A percentile compares a stretch with the other conserved stretches of the same genome.
Evolutionary conservation across 2,888 invertebrate genomes (phyloP).

Genomic region (Plagiodera versicolora): DNA sequence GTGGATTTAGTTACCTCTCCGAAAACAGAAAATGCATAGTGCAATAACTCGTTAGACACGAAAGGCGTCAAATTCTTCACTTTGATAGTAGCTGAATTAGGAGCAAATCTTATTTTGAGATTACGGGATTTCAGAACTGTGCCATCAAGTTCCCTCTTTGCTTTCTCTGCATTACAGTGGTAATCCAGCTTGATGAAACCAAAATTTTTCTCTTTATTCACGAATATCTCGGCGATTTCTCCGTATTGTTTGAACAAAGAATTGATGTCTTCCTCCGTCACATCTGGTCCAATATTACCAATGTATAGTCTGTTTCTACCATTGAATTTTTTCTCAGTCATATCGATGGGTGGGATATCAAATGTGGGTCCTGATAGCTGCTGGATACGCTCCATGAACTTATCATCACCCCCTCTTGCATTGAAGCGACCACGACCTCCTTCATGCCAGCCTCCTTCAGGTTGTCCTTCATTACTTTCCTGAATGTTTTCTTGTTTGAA

Average conservation of each 20-base stretch:
- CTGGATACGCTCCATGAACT: slow-evolving; percentile 46
- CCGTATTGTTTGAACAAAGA: slow-evolving; percentile 86
- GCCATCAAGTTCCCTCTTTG: slow-evolving; percentile 93
- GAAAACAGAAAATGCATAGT: slow-evolving; percentile 84
- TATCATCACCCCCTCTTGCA: slow-evolving; percentile 35
- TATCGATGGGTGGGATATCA: slow-evolving; percentile 74
- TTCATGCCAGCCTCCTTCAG: slow-evolving; percentile 27
- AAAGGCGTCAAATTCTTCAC: slow-evolving; percentile 90
- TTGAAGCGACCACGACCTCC: slow-evolving; percentile 46
- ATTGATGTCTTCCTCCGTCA: slow-evolving; percentile 85
- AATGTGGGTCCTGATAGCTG: slow-evolving; percentile 67
- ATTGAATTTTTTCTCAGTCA: slow-evolving; percentile 81
- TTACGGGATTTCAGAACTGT: slow-evolving; percentile 79
- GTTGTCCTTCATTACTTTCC: not conserved
- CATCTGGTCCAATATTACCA: slow-evolving; percentile 82
- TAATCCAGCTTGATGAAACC: slow-evolving; percentile 95
- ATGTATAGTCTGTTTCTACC: slow-evolving; percentile 94
- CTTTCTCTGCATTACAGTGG: slow-evolving; percentile 89
- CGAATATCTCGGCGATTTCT: slow-evolving; percentile 87
- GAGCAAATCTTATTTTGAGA: slow-evolving; percentile 91
- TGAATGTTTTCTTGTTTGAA: not conserved
- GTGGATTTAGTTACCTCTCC: slow-evolving; percentile 78
- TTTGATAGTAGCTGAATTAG: slow-evolving; percentile 89
- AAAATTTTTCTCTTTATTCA: slow-evolving; percentile 95
- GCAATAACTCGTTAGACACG: slow-evolving; percentile 93